phyloP scores from a whole-genome alignment of 2,888 invertebrate species.

The Panzeria rudis region DNA sequence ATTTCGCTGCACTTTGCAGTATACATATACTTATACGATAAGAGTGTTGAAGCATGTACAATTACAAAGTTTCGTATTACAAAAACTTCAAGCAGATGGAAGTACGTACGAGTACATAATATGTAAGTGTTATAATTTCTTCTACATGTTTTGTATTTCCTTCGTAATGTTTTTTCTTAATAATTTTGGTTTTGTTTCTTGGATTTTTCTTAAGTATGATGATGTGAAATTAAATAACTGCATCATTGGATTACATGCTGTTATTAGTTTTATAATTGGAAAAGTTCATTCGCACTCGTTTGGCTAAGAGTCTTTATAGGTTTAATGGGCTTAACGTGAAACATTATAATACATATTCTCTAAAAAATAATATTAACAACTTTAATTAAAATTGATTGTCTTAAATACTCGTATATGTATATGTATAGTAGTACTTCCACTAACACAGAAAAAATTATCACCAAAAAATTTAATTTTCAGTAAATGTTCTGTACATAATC shows the following conservation, averaged over 20 bases:
- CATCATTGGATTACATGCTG: conserved; percentile 70
- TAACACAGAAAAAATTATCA: too few relatives aligned
- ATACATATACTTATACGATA: not conserved
- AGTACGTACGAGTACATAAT: conserved; percentile 1
- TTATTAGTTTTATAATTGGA: conserved; percentile 70
- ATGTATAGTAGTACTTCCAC: too few relatives aligned
- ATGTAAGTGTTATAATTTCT: conserved; percentile 54
- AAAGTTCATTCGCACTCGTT: conserved; percentile 70
- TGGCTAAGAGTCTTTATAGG: conserved; percentile 23
- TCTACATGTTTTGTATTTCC: conserved; percentile 36
- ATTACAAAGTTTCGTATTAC: conserved; percentile 58
- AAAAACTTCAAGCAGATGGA: conserved; percentile 41
- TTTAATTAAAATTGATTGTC: not conserved
- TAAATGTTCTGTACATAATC: too few relatives aligned
- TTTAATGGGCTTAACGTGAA: conserved; percentile 55
- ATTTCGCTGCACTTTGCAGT: conserved; percentile 28
- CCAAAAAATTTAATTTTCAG: too few relatives aligned
- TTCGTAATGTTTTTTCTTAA: conserved; percentile 27
- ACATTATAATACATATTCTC: not conserved
- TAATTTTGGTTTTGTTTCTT: conserved; percentile 50
- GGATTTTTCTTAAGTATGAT: conserved; percentile 54
- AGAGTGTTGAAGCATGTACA: conserved; percentile 55
- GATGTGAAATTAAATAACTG: conserved; percentile 69
- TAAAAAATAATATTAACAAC: conserved; percentile 4
- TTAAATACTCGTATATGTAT: too few relatives aligned